These are phyloP conservation scores for Caenorhabditis inopinata DNA, from an alignment of 1,140 invertebrate species.

Conservation along the genomic window DNA sequence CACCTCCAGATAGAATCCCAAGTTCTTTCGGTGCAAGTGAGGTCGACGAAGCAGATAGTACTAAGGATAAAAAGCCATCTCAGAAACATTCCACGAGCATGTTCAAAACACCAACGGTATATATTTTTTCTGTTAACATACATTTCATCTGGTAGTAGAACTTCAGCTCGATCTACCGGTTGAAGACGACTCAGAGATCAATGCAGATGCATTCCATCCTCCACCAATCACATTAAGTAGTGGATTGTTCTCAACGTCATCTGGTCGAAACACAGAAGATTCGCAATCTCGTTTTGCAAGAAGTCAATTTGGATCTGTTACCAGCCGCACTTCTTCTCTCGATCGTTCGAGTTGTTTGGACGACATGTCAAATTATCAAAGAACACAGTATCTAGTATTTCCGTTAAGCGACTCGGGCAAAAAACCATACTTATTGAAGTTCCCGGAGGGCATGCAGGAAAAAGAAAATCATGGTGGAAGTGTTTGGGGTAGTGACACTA, in stretches of 20 bases:
- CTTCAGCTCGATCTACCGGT: conserved; percentile 5
- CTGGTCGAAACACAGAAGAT: background rate
- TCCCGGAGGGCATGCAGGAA: conserved; percentile 47
- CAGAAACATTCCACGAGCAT: background rate
- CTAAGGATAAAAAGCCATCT: background rate
- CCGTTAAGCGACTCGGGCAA: conserved; percentile 44
- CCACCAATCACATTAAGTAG: background rate
- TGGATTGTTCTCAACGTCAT: background rate
- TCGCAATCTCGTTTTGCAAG: background rate
- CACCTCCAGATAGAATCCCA: background rate
- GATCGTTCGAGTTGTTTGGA: conserved; percentile 48
- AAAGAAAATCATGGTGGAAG: conserved; percentile 38
- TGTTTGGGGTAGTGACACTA: conserved; percentile 53
- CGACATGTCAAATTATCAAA: conserved; percentile 41
- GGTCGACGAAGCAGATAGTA: background rate
- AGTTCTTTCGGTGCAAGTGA: background rate
- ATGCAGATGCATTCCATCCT: background rate
- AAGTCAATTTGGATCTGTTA: background rate
- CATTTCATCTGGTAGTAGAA: too few relatives aligned
- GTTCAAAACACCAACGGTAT: conserved; percentile 14
- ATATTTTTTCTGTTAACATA: too few relatives aligned
- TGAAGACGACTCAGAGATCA: background rate
- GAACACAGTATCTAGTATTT: conserved; percentile 51
- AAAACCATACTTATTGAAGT: conserved; percentile 46
- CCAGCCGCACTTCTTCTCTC: conserved; percentile 18